A percentile compares a stretch with the other conserved stretches of the same genome.
Conservation (phyloP, 2,888 invertebrate species). For the Andrena bicolor region DNA sequence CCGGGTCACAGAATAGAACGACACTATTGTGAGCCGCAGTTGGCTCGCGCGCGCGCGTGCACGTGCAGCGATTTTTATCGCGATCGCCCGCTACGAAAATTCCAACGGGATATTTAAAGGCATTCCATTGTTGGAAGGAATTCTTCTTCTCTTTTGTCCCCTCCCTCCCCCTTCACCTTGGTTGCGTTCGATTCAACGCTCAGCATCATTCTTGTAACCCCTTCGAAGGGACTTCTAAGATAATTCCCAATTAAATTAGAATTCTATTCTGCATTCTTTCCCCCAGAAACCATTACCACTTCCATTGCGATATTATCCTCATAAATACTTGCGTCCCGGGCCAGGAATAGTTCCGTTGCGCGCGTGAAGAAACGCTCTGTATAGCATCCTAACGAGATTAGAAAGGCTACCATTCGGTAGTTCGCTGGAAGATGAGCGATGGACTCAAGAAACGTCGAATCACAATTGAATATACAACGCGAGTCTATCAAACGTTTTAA, state of each 20-base stretch:
- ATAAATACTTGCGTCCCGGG: background rate
- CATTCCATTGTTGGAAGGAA: conserved; percentile 1
- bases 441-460: background rate
- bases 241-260: background rate
- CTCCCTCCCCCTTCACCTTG: background rate
- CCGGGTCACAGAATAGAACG: conserved; percentile 53
- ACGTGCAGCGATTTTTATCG: conserved; percentile 41
- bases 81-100: conserved; percentile 24
- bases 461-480: background rate
- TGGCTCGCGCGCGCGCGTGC: conserved; percentile 6
- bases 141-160: background rate
- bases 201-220: background rate
- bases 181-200: background rate
- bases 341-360: conserved; percentile 6
- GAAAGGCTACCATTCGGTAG: conserved; percentile 13
- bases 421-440: background rate
- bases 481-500: too few relatives aligned
- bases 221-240: background rate
- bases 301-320: background rate
- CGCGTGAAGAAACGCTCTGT: conserved; percentile 22
- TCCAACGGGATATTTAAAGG: conserved; percentile 32
- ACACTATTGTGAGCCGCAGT: conserved; percentile 31
- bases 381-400: conserved; percentile 30
- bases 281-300: background rate
- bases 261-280: too few relatives aligned